These are phyloP conservation scores for Calycopis cecrops DNA, from an alignment of 1,140 invertebrate genomes.

Conservation along the genomic window DNA sequence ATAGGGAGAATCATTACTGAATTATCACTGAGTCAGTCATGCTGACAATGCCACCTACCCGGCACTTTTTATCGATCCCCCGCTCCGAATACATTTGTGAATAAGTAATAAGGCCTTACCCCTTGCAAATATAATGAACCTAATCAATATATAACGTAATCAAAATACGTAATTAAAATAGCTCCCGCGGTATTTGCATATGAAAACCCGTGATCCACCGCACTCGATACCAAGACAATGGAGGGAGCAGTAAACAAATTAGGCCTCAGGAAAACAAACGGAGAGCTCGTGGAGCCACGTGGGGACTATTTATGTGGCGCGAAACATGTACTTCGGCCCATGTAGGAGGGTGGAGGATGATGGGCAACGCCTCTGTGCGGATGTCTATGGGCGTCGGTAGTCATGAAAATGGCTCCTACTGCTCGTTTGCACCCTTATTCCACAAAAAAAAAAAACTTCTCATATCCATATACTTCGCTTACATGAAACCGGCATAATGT, in stretches of 20 bases:
- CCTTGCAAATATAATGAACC: slow-evolving; percentile 28
- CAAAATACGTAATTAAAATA: slow-evolving; percentile 59
- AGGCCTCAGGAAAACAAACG: slow-evolving; percentile 31
- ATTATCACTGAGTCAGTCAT: no score
- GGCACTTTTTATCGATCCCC: background rate
- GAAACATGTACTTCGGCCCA: background rate
- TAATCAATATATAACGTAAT: slow-evolving; percentile 65
- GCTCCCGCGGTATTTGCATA: slow-evolving; percentile 61
- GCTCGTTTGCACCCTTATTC: no score
- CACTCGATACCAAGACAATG: slow-evolving; percentile 39
- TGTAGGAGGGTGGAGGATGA: no score
- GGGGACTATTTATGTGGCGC: background rate
- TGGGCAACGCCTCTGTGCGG: no score
- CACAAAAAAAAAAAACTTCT: no score
- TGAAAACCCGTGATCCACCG: slow-evolving; percentile 44
- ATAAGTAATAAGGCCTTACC: slow-evolving; percentile 31
- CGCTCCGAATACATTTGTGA: slow-evolving; percentile 16
- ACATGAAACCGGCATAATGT: no score
- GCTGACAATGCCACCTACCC: no score
- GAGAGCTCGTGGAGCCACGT: background rate
- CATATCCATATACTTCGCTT: no score
- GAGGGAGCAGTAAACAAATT: slow-evolving; percentile 32
- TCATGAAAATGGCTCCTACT: no score
- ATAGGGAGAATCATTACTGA: no score
- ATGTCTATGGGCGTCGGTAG: no score